Conservation (phyloP, 2,888 invertebrate species). For the Napeogenes inachia region DNA sequence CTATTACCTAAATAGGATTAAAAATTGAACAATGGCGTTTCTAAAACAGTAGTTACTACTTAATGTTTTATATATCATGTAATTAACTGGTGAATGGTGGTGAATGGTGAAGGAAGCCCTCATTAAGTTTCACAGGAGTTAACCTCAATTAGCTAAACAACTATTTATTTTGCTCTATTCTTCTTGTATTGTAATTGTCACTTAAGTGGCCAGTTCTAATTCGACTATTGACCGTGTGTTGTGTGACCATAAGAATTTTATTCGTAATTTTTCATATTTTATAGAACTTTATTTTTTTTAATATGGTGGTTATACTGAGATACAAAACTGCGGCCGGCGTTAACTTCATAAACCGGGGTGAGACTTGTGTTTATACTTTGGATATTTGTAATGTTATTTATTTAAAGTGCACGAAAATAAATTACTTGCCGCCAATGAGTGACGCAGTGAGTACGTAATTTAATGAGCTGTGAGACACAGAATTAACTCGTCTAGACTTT, state of each 20-base stretch:
- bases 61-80: too few relatives aligned
- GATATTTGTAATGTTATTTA: background rate
- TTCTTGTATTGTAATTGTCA: conserved; percentile 1
- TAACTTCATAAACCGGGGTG: conserved; percentile 26
- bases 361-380: conserved; percentile 16
- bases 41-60: too few relatives aligned
- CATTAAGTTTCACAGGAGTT: background rate
- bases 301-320: conserved; percentile 30
- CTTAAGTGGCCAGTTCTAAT: background rate
- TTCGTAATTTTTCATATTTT: background rate
- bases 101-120: too few relatives aligned
- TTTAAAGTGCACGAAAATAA: background rate
- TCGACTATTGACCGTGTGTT: background rate
- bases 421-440: background rate
- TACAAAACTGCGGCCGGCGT: conserved; percentile 26
- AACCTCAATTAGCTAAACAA: background rate
- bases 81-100: too few relatives aligned
- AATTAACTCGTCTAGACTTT: conserved; percentile 54
- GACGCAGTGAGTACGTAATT: conserved; percentile 13
- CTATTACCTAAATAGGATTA: too few relatives aligned
- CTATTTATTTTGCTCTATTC: background rate
- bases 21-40: too few relatives aligned
- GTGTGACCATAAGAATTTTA: too few relatives aligned
- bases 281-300: background rate
- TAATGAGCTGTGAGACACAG: conserved; percentile 31